A percentile compares a stretch with the other conserved stretches of the same genome.
These are phyloP conservation scores for Nerophis lumbriciformis DNA, from an alignment of 2,113 vertebrate genomes.

Conservation along the genomic window DNA sequence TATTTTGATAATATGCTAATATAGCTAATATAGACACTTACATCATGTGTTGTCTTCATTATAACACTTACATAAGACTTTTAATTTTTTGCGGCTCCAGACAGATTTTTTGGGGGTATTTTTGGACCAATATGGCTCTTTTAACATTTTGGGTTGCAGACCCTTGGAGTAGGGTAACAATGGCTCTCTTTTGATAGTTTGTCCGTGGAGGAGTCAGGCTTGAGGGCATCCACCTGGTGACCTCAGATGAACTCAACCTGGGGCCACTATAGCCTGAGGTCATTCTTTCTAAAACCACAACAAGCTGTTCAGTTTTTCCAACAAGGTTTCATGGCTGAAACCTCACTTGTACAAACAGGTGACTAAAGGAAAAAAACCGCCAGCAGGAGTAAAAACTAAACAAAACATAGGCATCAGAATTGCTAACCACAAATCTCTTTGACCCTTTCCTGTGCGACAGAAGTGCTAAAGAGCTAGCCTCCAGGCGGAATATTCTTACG, in stretches of 20 bases:
- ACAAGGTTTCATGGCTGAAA: not conserved
- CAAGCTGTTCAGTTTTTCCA: not conserved
- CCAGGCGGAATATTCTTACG: conserved; percentile 21
- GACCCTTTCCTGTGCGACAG: conserved; percentile 28
- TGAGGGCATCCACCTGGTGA: conserved; percentile 28
- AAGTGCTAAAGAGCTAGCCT: conserved; percentile 12
- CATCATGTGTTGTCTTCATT: no score
- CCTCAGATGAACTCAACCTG: conserved; percentile 29
- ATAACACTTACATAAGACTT: no score
- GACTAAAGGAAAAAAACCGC: conserved; percentile 10
- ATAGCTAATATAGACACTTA: no score
- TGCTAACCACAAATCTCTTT: conserved; percentile 42
- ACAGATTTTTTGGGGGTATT: no score
- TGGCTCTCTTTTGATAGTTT: no score
- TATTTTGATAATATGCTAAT: no score
- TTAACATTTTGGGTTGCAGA: no score
- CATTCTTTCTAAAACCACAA: conserved; percentile 16
- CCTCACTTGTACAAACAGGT: conserved; percentile 8
- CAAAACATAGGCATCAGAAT: conserved; percentile 13
- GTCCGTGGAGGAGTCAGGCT: conserved; percentile 7
- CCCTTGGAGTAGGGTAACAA: no score
- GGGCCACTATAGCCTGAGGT: conserved; percentile 24
- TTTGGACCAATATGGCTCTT: no score
- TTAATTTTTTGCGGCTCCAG: no score
- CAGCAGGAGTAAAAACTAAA: conserved; percentile 7